A percentile compares a stretch with the other conserved stretches of the same genome.
Evolutionary conservation across 1,140 invertebrate species (phyloP).

Genomic region (Caerostris extrusa): DNA sequence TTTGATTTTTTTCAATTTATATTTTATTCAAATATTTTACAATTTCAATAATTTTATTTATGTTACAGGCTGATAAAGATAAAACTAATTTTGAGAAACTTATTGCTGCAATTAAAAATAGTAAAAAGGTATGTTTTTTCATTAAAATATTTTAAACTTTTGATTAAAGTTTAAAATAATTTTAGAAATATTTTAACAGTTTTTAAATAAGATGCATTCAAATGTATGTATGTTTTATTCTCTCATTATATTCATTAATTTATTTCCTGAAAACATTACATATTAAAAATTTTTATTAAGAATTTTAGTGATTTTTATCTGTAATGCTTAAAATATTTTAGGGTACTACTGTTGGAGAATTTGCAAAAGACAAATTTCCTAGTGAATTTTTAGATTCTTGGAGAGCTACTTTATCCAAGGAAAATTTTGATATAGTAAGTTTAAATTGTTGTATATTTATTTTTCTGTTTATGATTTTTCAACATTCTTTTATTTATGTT

Average conservation of each 20-base stretch:
- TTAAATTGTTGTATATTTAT: not conserved
- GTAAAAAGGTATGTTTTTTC: slow-evolving; percentile 85
- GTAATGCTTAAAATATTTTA: slow-evolving; percentile 75
- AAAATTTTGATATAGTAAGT: slow-evolving; percentile 89
- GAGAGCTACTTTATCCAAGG: slow-evolving; percentile 88
- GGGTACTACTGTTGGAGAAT: slow-evolving; percentile 95
- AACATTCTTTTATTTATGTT: not conserved
- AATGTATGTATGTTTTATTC: too few relatives aligned
- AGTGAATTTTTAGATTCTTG: slow-evolving; percentile 96
- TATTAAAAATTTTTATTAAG: too few relatives aligned
- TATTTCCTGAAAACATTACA: too few relatives aligned
- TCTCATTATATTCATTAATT: too few relatives aligned
- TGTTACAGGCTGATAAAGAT: slow-evolving; percentile 94
- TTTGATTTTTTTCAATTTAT: too few relatives aligned
- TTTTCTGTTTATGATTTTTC: not conserved
- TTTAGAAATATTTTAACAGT: too few relatives aligned
- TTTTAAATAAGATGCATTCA: too few relatives aligned
- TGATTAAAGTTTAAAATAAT: too few relatives aligned
- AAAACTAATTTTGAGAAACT: slow-evolving; percentile 96
- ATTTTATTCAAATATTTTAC: too few relatives aligned
- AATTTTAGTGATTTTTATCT: not conserved
- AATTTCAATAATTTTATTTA: not conserved
- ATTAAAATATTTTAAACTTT: not conserved
- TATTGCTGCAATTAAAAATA: slow-evolving; percentile 91
- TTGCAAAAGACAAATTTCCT: slow-evolving; percentile 95